A percentile compares a stretch with the other conserved stretches of the same genome.
Conservation (phyloP, 2,113 vertebrate species). For the Rhagologus leucostigma region DNA sequence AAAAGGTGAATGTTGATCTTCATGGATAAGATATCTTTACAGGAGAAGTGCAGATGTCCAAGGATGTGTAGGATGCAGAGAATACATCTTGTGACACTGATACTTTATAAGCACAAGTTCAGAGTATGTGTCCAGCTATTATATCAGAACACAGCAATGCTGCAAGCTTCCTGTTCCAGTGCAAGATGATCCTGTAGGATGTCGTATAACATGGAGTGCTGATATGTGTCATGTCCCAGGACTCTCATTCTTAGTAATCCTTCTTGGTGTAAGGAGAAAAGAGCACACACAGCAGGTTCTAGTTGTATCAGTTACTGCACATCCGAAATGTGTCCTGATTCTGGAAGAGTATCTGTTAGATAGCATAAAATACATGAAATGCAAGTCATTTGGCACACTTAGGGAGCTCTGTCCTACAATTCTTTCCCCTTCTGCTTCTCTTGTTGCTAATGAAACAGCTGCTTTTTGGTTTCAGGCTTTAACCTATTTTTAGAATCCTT, state of each 20-base stretch:
- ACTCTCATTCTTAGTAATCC: not conserved
- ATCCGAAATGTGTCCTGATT: not conserved
- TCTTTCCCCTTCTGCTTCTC: not conserved
- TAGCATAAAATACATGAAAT: not conserved
- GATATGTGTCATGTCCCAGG: not conserved
- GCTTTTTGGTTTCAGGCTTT: constrained; percentile 38
- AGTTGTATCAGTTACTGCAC: not conserved
- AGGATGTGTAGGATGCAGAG: not conserved
- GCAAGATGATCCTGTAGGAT: not conserved
- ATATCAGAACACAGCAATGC: not conserved
- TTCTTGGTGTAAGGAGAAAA: not conserved
- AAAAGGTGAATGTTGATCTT: not conserved
- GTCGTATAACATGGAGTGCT: not conserved
- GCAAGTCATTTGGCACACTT: not conserved
- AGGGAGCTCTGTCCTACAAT: not conserved
- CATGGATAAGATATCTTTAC: not conserved
- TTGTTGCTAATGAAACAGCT: constrained; percentile 35
- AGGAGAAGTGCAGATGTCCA: not conserved
- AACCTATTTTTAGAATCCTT: constrained; percentile 45
- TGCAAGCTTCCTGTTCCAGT: not conserved
- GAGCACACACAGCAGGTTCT: not conserved
- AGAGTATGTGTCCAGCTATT: not conserved
- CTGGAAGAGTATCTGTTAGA: not conserved
- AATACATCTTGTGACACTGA: not conserved
- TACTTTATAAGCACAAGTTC: not conserved